Percentiles rank a stretch among this genome's conserved stretches.
These are phyloP conservation scores for Drosophila leontia DNA, from an alignment of 1,140 invertebrate species.

Conservation along the genomic window DNA sequence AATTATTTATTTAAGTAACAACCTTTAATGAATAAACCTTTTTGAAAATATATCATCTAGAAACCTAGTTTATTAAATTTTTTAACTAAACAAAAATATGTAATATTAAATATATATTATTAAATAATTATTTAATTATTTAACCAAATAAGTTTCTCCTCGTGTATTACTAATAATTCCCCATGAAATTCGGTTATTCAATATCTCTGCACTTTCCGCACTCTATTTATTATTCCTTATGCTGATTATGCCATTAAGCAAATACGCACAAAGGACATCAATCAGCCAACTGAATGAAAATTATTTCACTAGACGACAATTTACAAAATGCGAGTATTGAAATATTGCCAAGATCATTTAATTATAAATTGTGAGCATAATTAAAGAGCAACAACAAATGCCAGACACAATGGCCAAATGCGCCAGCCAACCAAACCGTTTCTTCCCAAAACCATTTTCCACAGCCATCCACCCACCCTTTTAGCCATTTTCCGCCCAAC, in stretches of 20 bases:
- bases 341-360: constrained; percentile 44
- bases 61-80: too few relatives aligned
- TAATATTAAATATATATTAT: too few relatives aligned
- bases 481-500: neutral
- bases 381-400: constrained; percentile 42
- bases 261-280: constrained; percentile 24
- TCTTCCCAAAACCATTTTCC: neutral
- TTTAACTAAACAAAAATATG: neutral
- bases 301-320: constrained; percentile 29
- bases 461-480: neutral
- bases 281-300: constrained; percentile 27
- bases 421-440: neutral
- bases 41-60: neutral
- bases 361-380: constrained; percentile 42
- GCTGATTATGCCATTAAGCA: constrained; percentile 22
- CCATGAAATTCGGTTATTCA: neutral
- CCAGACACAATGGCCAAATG: constrained; percentile 11
- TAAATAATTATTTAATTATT: neutral
- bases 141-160: neutral
- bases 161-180: constrained; percentile 5
- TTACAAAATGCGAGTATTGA: constrained; percentile 26
- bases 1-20: neutral
- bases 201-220: neutral
- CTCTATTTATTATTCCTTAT: constrained; percentile 25
- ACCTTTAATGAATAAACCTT: too few relatives aligned